These are phyloP conservation scores for Eupithecia centaureata DNA, from an alignment of 2,888 invertebrate species.

Conservation along the genomic window DNA sequence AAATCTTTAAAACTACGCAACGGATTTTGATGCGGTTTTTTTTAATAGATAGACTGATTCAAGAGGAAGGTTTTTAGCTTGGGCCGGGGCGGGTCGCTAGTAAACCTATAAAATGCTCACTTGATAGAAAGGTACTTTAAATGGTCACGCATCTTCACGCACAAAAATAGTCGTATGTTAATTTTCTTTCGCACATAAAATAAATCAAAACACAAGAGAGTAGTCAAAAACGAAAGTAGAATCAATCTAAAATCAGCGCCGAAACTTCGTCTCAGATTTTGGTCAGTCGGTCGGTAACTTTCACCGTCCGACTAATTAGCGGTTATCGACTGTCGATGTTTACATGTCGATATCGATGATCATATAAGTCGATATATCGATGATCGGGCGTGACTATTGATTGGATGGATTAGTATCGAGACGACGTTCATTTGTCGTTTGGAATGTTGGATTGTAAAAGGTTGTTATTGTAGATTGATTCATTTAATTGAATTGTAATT, in stretches of 20 bases:
- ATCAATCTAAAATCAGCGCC: conserved; percentile 81
- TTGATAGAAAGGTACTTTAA: background rate
- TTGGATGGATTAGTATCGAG: conserved; percentile 15
- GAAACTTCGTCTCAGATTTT: conserved; percentile 77
- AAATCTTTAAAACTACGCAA: no score
- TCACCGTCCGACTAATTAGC: conserved; percentile 78
- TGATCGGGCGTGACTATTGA: conserved; percentile 50
- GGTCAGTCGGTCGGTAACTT: conserved; percentile 83
- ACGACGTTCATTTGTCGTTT: conserved; percentile 21
- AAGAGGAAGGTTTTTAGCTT: no score
- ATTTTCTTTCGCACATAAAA: conserved; percentile 43
- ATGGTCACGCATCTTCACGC: background rate
- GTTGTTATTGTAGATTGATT: background rate
- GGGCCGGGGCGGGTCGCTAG: no score
- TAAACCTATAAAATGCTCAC: background rate
- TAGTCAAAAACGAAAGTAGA: conserved; percentile 84
- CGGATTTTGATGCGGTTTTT: no score
- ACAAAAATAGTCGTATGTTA: conserved; percentile 31
- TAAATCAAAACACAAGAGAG: conserved; percentile 76
- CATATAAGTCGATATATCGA: conserved; percentile 42
- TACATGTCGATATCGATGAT: conserved; percentile 67
- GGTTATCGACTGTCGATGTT: conserved; percentile 49
- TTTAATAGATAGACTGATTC: no score
- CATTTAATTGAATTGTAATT: background rate
- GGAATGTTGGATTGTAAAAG: conserved; percentile 10